Conservation (phyloP, 2,797 vertebrate species). For the Fistularia tabacaria region DNA sequence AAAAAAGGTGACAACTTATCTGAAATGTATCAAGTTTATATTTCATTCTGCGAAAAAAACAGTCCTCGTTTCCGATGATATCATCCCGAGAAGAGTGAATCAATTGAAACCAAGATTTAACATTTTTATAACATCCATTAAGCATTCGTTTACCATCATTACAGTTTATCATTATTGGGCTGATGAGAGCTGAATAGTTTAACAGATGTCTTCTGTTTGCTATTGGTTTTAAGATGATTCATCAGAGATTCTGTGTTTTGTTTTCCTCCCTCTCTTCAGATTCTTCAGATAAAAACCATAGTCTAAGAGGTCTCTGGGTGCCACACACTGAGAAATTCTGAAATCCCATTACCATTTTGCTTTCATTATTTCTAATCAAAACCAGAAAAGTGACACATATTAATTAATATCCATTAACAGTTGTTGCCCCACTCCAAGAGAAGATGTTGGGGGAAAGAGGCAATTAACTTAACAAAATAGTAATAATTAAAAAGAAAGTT, state of each 20-base stretch:
- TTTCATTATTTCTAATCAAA: constrained; percentile 83
- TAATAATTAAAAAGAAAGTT: constrained; percentile 69
- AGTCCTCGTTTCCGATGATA: constrained; percentile 15
- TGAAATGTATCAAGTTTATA: too few relatives aligned
- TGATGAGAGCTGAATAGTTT: constrained; percentile 40
- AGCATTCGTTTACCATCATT: constrained; percentile 13
- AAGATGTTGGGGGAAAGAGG: constrained; percentile 64
- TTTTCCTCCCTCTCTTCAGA: constrained; percentile 35
- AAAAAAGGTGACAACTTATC: too few relatives aligned
- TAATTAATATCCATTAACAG: constrained; percentile 81
- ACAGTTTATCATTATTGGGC: constrained; percentile 12
- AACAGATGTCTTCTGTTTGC: constrained; percentile 34
- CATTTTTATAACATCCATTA: constrained; percentile 13
- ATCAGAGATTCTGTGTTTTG: constrained; percentile 36
- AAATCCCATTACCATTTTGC: constrained; percentile 76
- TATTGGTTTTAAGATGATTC: constrained; percentile 51
- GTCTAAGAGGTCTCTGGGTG: constrained; percentile 40
- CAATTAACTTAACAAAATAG: constrained; percentile 83
- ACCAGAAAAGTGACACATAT: constrained; percentile 77
- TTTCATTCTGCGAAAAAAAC: constrained; percentile 9
- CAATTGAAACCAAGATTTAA: constrained; percentile 1
- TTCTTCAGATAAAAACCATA: constrained; percentile 73
- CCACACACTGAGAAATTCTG: constrained; percentile 73
- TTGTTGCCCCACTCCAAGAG: constrained; percentile 61
- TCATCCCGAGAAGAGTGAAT: constrained; percentile 17